Evolutionary conservation across 2,113 vertebrate species (phyloP), one percentile per base, ranked within the genome.

Genomic region (Ardeotis arabs): DNA sequence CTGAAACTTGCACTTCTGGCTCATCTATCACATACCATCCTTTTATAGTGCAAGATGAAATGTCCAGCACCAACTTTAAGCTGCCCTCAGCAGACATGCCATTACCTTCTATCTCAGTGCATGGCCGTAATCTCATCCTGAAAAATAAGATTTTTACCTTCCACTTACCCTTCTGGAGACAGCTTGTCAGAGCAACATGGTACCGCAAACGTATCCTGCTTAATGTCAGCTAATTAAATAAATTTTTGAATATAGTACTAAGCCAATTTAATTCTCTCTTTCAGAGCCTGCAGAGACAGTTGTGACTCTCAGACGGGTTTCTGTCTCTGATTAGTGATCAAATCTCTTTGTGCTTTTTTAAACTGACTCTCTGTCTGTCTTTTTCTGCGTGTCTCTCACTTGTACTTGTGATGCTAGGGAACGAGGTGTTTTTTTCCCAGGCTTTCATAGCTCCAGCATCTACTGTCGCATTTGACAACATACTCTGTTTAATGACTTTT

Each of bases 171-270:
- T 92, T 86, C 29, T 93, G 91, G 84, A 90, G 79, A 81, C 66
- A 52, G 90, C 77, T 80, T 83, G 53, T 59, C 49, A 95, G 67
- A 79, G 37, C 78, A 90, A 84, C 81, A 74, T 84, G 89, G 89
- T 94, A 86, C 73, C 1, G 1, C 84, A 95, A 80, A 74, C 47
- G 84, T 89, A 82, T 87, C 92, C 91, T 96, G 78, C 83, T 95
- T 97, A 89, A 84, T 93, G 66, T 94, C 85, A 88, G 73, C 90
- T 97, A 92, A 96, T 92, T 96, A 73, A 69, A 93, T 97, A 97
- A 74, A 31, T 52, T 97, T 97, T 97, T 91, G 33, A 95, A 59
- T 82, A 50, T 53, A 81, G 52, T 95, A 92, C 74, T 96, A 88
- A 97, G 89, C 90, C 84, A 89, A 94, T 96, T 96, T 95, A 82